These are phyloP conservation scores for Ostrea denselamellosa DNA, from an alignment of 1,140 invertebrate species.

Conservation along the genomic window DNA sequence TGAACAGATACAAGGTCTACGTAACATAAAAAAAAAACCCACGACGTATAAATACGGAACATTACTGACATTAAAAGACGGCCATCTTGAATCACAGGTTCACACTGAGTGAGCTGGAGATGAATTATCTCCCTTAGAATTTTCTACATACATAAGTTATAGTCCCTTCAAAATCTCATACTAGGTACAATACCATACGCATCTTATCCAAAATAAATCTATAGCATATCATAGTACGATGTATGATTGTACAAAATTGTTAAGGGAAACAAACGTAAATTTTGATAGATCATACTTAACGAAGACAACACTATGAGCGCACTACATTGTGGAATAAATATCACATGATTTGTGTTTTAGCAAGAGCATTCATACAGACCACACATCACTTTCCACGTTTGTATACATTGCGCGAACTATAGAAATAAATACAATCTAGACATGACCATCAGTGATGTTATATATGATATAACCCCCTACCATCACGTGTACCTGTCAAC, in stretches of 20 bases:
- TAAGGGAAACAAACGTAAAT: not conserved
- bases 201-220: not conserved
- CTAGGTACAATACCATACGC: not conserved
- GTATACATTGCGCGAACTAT: not conserved
- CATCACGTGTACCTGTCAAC: not conserved
- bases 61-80: not conserved
- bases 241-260: no score
- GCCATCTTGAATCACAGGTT: conserved; percentile 2
- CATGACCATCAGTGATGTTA: not conserved
- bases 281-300: not conserved
- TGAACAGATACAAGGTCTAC: not conserved
- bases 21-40: not conserved
- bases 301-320: not conserved
- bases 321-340: not conserved
- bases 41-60: not conserved
- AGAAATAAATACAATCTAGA: not conserved
- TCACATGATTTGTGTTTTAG: not conserved
- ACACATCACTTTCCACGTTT: not conserved
- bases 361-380: not conserved
- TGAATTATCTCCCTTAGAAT: not conserved
- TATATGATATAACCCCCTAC: not conserved
- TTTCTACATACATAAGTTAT: not conserved
- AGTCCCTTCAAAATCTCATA: not conserved
- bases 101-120: conserved; percentile 22
- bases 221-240: not conserved